Evolutionary conservation across 2,113 vertebrate species (phyloP), one percentile per base, ranked within the genome.

Genomic region (cattle (Bos taurus)): DNA sequence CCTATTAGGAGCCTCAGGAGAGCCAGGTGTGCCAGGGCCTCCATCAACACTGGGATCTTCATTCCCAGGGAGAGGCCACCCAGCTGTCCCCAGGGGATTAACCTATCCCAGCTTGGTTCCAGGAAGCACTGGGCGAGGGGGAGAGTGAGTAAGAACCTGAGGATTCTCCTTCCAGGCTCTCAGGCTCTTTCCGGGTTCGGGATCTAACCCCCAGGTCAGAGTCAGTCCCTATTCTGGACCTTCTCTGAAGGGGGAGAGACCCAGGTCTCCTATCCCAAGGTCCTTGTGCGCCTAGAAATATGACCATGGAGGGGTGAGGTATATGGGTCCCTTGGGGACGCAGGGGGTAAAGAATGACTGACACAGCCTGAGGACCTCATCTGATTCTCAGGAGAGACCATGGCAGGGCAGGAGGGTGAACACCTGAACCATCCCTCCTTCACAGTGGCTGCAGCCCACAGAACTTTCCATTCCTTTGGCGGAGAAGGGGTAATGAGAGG

Each of bases 61-160:
- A 30, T 81, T 40, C 30, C 84, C 26, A 91, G 87, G 86, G 92
- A 96, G 92, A 95, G 80, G 77, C 36, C 86, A 77, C 52, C 90
- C 81, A 64, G 52, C 48, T 95, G 74, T 93, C 46, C 92, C 77
- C 67, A 59, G 57, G n/a, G 36, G 95, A 93, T 91, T 93, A 85
- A 90, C 28, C 50, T 86, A 23, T 90, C 91, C 81, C 83, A 83
- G 43, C 46, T 56, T 89, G 60, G 94, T 92, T 77, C 92, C 59
- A 80, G 93, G 93, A 94, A 94, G 26, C 60, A 9, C 40, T 21
- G 54, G 62, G 81, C 0, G 1, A 82, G 28, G 23, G 54, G 84
- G 54, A 57, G n/a, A 52, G 14, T 78, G 83, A 96, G 77, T 86
- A 74, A 97, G 77, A 91, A 28, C 25, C 67, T 78, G 52, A 80